Percentiles rank a stretch among this genome's conserved stretches.
These are phyloP conservation scores for Amphiprion percula DNA, from an alignment of 2,113 vertebrate species.

Conservation along the genomic window DNA sequence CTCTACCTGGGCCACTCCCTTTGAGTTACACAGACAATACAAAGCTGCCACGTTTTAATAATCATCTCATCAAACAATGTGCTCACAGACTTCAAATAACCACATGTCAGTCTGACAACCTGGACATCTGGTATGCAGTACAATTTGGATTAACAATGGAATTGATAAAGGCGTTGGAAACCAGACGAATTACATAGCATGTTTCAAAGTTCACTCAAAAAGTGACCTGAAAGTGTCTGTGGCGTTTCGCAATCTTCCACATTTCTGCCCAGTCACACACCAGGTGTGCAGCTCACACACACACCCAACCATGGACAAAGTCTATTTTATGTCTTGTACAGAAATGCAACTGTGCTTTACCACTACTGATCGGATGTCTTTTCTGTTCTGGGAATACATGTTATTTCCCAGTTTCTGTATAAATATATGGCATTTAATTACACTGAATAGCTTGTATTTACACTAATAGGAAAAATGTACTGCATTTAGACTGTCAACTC, in stretches of 20 bases:
- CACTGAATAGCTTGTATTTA: neutral
- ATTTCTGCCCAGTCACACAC: neutral
- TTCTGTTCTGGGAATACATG: too few relatives aligned
- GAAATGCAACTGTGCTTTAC: neutral
- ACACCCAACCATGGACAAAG: slow-evolving; percentile 43
- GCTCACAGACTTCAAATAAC: neutral
- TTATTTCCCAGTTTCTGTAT: too few relatives aligned
- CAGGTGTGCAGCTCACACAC: slow-evolving; percentile 35
- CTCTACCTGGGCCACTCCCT: slow-evolving; percentile 20
- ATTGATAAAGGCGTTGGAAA: slow-evolving; percentile 12
- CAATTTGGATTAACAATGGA: slow-evolving; percentile 1
- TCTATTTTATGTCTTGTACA: slow-evolving; percentile 20
- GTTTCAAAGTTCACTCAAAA: slow-evolving; percentile 58
- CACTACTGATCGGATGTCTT: neutral
- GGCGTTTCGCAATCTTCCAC: slow-evolving; percentile 22
- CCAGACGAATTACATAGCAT: neutral
- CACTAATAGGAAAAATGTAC: neutral
- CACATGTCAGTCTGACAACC: neutral
- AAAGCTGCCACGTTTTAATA: neutral
- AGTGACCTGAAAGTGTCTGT: neutral
- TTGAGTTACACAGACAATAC: neutral
- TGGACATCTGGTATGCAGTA: slow-evolving; percentile 4
- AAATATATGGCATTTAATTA: neutral
- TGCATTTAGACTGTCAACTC: neutral
- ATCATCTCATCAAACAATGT: slow-evolving; percentile 11